Evolutionary conservation across 2,113 vertebrate species (phyloP).

Genomic region (Gymnorhina tibicen): DNA sequence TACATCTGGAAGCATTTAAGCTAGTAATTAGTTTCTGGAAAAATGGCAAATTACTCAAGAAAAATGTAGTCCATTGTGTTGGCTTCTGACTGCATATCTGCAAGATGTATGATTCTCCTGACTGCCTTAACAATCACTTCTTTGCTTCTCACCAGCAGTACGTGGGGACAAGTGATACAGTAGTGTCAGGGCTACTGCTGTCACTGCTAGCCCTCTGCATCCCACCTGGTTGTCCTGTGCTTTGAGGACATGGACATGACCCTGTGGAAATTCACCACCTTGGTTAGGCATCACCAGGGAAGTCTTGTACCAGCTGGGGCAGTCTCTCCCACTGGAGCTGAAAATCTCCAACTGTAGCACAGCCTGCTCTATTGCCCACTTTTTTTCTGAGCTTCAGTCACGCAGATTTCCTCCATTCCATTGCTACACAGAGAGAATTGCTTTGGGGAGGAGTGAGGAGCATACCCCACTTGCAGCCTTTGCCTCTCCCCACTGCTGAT

Average conservation of each 20-base stretch:
- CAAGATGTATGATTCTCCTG: not conserved
- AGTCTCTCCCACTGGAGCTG: not conserved
- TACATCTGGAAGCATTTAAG: slow-evolving; percentile 29
- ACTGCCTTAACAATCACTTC: not conserved
- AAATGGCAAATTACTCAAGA: not conserved
- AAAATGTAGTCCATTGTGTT: not conserved
- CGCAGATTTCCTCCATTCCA: not conserved
- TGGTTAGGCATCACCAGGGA: not conserved
- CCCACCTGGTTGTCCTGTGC: not conserved
- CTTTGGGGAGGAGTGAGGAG: not conserved
- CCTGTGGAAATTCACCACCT: not conserved
- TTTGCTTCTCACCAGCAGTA: not conserved
- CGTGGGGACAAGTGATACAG: not conserved
- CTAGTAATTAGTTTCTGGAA: slow-evolving; percentile 27
- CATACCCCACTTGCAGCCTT: not conserved
- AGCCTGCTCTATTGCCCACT: accelerated
- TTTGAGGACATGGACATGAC: not conserved
- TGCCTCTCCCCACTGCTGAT: not conserved
- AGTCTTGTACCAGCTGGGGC: not conserved
- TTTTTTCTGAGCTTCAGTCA: not conserved
- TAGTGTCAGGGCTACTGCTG: not conserved
- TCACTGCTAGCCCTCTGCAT: not conserved
- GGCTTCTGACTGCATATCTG: not conserved
- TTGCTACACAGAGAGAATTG: not conserved
- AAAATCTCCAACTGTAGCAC: not conserved